Base-by-base conservation (phyloP, 2,113 vertebrate species). In the Perognathus longimembris region DNA sequence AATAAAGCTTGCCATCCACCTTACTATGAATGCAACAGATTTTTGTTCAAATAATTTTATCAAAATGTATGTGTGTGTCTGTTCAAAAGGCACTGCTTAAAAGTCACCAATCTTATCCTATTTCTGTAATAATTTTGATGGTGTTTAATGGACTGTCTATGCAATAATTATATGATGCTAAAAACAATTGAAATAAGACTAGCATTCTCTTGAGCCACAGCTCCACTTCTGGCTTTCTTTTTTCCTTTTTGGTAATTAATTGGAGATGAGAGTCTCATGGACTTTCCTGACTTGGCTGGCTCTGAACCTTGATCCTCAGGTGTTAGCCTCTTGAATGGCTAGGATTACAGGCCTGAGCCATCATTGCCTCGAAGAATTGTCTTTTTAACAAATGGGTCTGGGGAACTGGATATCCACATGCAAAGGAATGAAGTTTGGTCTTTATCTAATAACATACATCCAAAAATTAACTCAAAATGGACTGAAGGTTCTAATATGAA, bases 41-140 rank as follows among this genome's bases (percentile, higher is more conserved):
- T 36, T 50, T 92, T 73, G 12, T 12, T n/a, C n/a, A n/a, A n/a
- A n/a, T n/a, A n/a, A 54, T 54, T 18, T 54, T 54, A 28, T 24
- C 15, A 24, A 42, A 45, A 11, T 3, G 0, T 38, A 3, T 20
- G n/a, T 34, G n/a, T n/a, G n/a, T n/a, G n/a, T n/a, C n/a, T n/a
- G 69, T 92, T 38, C 50, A 14, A 4, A 14, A 90, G 32, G 4
- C 18, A 77, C 15, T n/a, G 15, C 6, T 87, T 82, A 45, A 82
- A 71, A 89, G n/a, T 83, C 5, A 32, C 14, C 26, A 74, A 57
- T 11, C 1, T 73, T 77, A 82, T 26, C 6, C 15, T 45, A 57
- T 32, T n/a, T n/a, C 80, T 81, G 66, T 10, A 71, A 61, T 80
- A 70, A 54, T 67, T 78, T 84, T 78, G 22, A 12, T 59, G 10